Conservation (phyloP, 1,140 invertebrate genomes). For the Coptotermes formosanus region DNA sequence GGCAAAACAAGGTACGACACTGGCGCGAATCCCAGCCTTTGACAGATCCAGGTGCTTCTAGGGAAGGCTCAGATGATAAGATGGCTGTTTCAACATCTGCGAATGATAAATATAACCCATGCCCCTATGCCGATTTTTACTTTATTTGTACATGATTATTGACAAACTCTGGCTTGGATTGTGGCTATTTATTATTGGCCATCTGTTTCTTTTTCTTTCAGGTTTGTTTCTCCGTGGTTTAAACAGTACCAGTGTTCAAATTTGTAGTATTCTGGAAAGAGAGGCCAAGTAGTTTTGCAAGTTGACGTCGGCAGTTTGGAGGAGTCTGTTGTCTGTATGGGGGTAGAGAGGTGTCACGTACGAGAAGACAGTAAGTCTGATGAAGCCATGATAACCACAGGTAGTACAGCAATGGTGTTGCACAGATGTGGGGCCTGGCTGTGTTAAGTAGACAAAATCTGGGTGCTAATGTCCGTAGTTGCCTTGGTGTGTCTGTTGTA, state of each 20-base stretch:
- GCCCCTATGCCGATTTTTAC: background rate
- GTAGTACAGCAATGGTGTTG: too few relatives aligned
- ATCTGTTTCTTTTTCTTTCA: background rate
- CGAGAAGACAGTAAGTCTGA: too few relatives aligned
- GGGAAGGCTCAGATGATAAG: background rate
- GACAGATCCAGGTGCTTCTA: background rate
- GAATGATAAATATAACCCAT: background rate
- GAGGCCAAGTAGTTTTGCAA: too few relatives aligned
- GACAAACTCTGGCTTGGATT: background rate
- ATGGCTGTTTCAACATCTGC: background rate
- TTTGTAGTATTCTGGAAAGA: too few relatives aligned
- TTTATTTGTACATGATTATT: background rate
- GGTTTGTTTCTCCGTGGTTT: background rate
- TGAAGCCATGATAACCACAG: too few relatives aligned
- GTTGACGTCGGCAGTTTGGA: too few relatives aligned
- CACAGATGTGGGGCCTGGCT: too few relatives aligned
- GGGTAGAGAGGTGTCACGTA: too few relatives aligned
- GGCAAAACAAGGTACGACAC: background rate
- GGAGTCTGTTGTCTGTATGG: too few relatives aligned
- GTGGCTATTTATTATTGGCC: background rate
- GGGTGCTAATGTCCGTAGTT: too few relatives aligned
- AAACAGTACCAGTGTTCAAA: background rate
- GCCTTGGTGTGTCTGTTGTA: too few relatives aligned
- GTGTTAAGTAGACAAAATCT: too few relatives aligned
- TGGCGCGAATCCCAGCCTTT: background rate